Evolutionary conservation across 2,113 vertebrate genomes (phyloP).

Genomic region (Erythrolamprus reginae): DNA sequence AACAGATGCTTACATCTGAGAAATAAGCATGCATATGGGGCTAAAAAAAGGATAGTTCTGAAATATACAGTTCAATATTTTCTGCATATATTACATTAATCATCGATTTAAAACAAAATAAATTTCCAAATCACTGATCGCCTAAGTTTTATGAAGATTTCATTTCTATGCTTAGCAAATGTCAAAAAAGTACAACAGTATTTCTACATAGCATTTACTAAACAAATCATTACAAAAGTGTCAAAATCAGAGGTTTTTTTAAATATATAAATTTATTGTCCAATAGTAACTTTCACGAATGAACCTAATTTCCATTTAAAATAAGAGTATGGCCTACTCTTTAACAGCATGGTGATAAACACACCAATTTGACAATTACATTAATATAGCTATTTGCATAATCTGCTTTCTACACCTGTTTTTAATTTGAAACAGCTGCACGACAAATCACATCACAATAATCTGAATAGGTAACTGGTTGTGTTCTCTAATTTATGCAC

Average conservation of each 20-base stretch:
- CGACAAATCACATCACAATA: slow-evolving; percentile 59
- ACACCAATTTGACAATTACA: slow-evolving; percentile 80
- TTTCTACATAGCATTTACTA: slow-evolving; percentile 24
- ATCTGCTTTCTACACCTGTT: slow-evolving; percentile 76
- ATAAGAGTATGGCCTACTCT: slow-evolving; percentile 72
- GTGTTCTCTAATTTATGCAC: slow-evolving; percentile 35
- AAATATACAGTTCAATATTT: neutral
- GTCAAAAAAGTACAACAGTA: slow-evolving; percentile 20
- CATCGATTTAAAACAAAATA: neutral
- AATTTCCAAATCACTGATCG: neutral
- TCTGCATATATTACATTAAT: neutral
- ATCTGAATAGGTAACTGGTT: slow-evolving; percentile 51
- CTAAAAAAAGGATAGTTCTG: neutral
- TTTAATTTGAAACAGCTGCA: slow-evolving; percentile 78
- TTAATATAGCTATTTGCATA: slow-evolving; percentile 78
- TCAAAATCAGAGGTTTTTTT: slow-evolving; percentile 42
- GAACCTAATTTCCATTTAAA: slow-evolving; percentile 76
- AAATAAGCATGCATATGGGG: neutral
- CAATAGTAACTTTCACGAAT: slow-evolving; percentile 69
- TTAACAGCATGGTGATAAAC: slow-evolving; percentile 75
- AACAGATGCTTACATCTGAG: neutral
- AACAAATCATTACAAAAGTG: slow-evolving; percentile 30
- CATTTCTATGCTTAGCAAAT: neutral
- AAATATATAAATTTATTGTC: slow-evolving; percentile 64
- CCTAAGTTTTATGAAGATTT: slow-evolving; percentile 26